Evolutionary conservation across 2,113 vertebrate genomes (phyloP).

Genomic region (Dipodomys merriami): DNA sequence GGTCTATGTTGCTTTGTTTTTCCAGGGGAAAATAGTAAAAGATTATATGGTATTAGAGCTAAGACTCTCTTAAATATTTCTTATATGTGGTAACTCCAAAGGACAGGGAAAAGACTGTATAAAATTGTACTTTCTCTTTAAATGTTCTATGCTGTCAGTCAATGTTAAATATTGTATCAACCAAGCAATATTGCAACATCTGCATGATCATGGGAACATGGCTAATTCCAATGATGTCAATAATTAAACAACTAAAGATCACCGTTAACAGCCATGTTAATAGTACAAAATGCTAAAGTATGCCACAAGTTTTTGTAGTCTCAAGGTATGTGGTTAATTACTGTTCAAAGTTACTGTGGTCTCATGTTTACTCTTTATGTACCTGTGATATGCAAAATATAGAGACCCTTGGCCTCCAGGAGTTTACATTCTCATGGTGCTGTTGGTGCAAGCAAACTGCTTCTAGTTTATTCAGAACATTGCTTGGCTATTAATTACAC

Average conservation of each 20-base stretch:
- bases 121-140: conserved; percentile 61
- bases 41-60: neutral
- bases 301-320: conserved; percentile 50
- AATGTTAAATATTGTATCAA: conserved; percentile 47
- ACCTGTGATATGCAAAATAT: conserved; percentile 76
- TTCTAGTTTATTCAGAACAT: conserved; percentile 64
- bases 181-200: conserved; percentile 69
- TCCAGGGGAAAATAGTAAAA: neutral
- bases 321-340: conserved; percentile 32
- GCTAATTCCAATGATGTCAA: conserved; percentile 25
- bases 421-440: conserved; percentile 78
- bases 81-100: conserved; percentile 58
- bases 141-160: conserved; percentile 10
- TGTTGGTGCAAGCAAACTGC: conserved; percentile 74
- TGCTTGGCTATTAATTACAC: conserved; percentile 64
- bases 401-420: conserved; percentile 70
- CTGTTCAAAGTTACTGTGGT: conserved; percentile 54
- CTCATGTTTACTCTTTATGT: conserved; percentile 71
- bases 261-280: conserved; percentile 38
- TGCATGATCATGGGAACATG: conserved; percentile 16
- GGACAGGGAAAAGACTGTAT: conserved; percentile 32
- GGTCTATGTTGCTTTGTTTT: conserved; percentile 32
- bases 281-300: conserved; percentile 62
- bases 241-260: conserved; percentile 61
- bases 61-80: conserved; percentile 56